Conservation (phyloP, 1,140 invertebrate genomes). For the Drosophila chauvacae region DNA sequence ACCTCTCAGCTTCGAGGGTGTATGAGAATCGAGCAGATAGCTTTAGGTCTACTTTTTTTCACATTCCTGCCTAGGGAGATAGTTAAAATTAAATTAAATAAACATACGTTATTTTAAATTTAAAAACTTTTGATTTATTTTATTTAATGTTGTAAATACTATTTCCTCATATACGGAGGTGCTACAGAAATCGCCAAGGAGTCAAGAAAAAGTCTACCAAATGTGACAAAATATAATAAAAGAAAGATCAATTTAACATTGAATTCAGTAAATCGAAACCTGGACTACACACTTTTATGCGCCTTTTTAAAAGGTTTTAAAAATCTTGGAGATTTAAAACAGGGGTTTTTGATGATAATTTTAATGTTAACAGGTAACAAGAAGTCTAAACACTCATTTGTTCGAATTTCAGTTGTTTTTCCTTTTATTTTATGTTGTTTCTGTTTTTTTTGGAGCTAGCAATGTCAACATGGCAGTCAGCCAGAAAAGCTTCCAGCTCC, state of each 20-base stretch:
- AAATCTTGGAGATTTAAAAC: background rate
- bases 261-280: background rate
- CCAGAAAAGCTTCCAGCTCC: constrained; percentile 29
- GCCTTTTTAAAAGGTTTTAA: background rate
- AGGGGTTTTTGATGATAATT: background rate
- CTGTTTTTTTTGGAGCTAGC: constrained; percentile 26
- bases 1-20: background rate
- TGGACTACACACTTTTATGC: background rate
- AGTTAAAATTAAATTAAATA: background rate
- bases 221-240: background rate
- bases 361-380: background rate
- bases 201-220: background rate
- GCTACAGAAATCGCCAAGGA: too few relatives aligned
- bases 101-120: too few relatives aligned
- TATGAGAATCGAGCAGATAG: background rate
- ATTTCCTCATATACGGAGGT: too few relatives aligned
- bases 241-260: background rate
- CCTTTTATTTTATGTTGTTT: constrained; percentile 8
- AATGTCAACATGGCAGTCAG: constrained; percentile 72
- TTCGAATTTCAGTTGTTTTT: constrained; percentile 19
- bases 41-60: background rate
- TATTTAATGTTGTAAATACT: too few relatives aligned
- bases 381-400: constrained; percentile 1
- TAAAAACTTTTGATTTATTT: background rate
- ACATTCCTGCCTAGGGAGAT: background rate